Base-by-base conservation (phyloP, 1,140 invertebrate species). In the Drosophila kanapiae region DNA sequence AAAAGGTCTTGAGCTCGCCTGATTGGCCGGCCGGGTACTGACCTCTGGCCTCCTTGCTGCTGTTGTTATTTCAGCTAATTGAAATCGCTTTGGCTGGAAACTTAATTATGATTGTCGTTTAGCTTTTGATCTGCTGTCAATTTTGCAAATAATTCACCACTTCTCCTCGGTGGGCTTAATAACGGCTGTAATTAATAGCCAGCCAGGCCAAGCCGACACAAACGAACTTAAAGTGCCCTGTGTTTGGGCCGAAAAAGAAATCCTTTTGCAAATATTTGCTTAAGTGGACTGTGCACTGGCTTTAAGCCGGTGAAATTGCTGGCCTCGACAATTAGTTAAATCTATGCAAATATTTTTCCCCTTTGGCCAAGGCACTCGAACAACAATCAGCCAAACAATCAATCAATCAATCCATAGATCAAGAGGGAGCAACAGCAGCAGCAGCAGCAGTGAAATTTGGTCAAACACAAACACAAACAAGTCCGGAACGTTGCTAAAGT, bases 81-180 rank as follows among this genome's bases (percentile, higher is more conserved):
- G 85, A 90, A 90, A 79, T 78, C 75, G 68, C 65, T 90, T 69
- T 69, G 80, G 43, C 72, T 51, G 74, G 67, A 75, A 90, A 81
- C 75, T 72, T 69, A 78, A 88, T 85, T 88, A 82, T 90, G 59
- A 65, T 72, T 67, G 47, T 45, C 49, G 65, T 62, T 86, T 40
- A 75, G 75, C 67, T 72, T 82, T 71, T 63, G 54, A 72, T 60
- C 70, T 71, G 51, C 48, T 69, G 47, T 57, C 57, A 48, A 67
- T 80, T 76, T 60, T 23, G 27, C 4, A 23, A 48, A 48, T 33
- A 23, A 35, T 18, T 53, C 29, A 27, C 33, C 23, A 35, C 4
- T 18, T 13, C 18, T 33, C n/a, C 18, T 3, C 13, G n/a, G 1
- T 27, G 16, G 51, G 18, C 29, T 14, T 40, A 16, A 62, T 31